Percentiles rank a stretch among this genome's conserved stretches.
Evolutionary conservation across 2,797 vertebrate genomes (phyloP).

Genomic region (Pterois miles): DNA sequence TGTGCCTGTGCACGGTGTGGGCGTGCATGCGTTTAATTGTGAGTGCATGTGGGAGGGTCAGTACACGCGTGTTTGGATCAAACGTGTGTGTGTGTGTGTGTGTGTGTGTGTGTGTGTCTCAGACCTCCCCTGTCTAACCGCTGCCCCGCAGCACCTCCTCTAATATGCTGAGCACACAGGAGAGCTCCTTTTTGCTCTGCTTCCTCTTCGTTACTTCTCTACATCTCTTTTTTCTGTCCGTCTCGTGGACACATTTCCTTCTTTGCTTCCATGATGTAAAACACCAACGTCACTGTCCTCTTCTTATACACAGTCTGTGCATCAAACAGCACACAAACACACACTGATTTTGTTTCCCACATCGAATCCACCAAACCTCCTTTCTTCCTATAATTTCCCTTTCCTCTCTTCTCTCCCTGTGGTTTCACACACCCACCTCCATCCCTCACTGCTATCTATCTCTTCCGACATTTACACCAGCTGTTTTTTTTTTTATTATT

Average conservation of each 20-base stretch:
- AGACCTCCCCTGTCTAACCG: conserved; percentile 34
- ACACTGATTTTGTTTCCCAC: conserved; percentile 36
- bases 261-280: conserved; percentile 1
- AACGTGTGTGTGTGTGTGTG: conserved; percentile 27
- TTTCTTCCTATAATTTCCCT: background rate
- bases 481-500: conserved; percentile 13
- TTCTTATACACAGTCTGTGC: background rate
- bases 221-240: background rate
- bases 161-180: conserved; percentile 65
- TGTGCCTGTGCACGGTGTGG: conserved; percentile 14
- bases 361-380: conserved; percentile 7
- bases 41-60: conserved; percentile 51
- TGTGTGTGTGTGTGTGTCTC: conserved; percentile 18
- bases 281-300: background rate
- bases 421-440: conserved; percentile 1
- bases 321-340: background rate
- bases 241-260: background rate
- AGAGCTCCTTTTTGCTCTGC: conserved; percentile 46
- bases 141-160: conserved; percentile 49
- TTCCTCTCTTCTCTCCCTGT: background rate
- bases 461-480: background rate
- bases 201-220: conserved; percentile 20
- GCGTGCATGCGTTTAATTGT: conserved; percentile 16
- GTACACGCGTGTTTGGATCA: conserved; percentile 46
- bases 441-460: conserved; percentile 12